These are phyloP conservation scores for Phengaris arion DNA, from an alignment of 2,888 invertebrate genomes.

Conservation along the genomic window DNA sequence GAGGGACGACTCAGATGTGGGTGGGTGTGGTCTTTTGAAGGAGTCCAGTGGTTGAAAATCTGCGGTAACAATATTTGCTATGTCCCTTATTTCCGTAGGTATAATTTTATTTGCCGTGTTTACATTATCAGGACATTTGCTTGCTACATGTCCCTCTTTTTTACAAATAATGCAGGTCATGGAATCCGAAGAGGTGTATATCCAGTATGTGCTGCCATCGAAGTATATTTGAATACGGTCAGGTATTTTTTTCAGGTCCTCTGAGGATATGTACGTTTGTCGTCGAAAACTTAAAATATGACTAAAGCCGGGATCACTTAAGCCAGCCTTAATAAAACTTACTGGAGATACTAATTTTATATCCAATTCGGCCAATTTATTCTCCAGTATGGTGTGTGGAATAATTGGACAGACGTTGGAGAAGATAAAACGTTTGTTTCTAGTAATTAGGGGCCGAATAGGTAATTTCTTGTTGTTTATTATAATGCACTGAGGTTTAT, in stretches of 20 bases:
- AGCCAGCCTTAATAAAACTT: background rate
- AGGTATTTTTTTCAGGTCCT: background rate
- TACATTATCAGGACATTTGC: background rate
- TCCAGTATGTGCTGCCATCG: background rate
- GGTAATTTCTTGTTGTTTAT: background rate
- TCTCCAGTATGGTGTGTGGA: background rate
- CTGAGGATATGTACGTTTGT: background rate
- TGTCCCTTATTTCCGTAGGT: background rate
- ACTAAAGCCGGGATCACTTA: background rate
- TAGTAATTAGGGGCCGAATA: background rate
- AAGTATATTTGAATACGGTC: background rate
- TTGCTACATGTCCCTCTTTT: background rate
- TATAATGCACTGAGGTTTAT: constrained; percentile 5
- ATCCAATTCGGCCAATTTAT: background rate
- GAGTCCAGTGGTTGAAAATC: background rate
- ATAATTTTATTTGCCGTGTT: background rate
- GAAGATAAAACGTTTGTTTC: background rate
- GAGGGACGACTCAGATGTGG: background rate
- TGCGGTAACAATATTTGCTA: background rate
- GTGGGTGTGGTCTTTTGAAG: constrained; percentile 9
- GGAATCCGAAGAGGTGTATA: background rate
- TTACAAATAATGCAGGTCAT: background rate
- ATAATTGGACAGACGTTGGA: background rate
- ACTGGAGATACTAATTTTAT: background rate
- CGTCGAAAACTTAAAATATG: background rate